Conservation (phyloP, 2,797 vertebrate genomes). For the Tapera naevia region DNA sequence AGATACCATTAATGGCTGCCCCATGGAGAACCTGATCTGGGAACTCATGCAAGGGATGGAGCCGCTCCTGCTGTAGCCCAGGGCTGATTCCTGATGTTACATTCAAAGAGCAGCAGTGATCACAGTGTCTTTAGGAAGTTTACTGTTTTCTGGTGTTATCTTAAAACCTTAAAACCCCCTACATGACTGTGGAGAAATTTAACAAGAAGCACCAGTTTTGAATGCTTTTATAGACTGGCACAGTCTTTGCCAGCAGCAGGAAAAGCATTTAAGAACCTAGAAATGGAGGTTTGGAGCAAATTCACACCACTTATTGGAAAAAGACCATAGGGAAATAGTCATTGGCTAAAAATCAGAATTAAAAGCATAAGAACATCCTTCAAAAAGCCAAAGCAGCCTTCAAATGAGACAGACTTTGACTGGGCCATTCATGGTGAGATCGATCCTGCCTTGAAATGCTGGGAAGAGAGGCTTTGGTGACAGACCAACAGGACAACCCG, state of each 20-base stretch:
- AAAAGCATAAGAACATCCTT: background rate
- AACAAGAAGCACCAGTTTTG: background rate
- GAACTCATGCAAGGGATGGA: background rate
- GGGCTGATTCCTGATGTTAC: background rate
- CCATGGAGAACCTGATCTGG: background rate
- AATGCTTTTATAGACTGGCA: background rate
- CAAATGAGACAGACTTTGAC: background rate
- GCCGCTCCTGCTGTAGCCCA: background rate
- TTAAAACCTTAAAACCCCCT: background rate
- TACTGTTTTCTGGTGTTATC: background rate
- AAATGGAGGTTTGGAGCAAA: conserved; percentile 16
- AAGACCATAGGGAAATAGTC: background rate
- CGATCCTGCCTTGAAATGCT: background rate
- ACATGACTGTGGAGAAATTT: background rate
- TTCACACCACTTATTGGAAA: conserved; percentile 1
- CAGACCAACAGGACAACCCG: background rate
- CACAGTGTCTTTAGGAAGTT: background rate
- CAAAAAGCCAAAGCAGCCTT: conserved; percentile 23
- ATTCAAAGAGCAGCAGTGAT: background rate
- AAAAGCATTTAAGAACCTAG: conserved; percentile 1
- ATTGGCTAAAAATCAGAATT: background rate
- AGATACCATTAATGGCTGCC: background rate
- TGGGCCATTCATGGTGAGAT: background rate
- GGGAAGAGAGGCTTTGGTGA: background rate
- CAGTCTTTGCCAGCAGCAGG: background rate